These are phyloP conservation scores for Columba janthina DNA, from an alignment of 2,113 vertebrate species.

Conservation along the genomic window DNA sequence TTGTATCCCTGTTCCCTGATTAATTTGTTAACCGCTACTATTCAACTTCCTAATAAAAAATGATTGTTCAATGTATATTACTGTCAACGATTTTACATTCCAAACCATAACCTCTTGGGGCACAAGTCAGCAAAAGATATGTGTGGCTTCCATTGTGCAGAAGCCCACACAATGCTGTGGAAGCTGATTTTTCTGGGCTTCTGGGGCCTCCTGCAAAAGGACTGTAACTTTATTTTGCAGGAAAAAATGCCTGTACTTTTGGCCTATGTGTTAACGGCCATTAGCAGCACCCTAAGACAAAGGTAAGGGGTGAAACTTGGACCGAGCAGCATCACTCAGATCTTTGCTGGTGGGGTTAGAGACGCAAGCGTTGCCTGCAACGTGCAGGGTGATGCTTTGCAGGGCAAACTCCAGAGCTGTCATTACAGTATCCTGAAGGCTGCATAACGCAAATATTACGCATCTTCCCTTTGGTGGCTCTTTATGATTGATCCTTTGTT, in stretches of 20 bases:
- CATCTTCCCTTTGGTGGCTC: neutral
- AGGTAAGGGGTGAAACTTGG: neutral
- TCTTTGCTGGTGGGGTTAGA: neutral
- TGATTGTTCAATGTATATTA: slow-evolving; percentile 23
- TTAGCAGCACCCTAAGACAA: neutral
- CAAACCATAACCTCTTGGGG: slow-evolving; percentile 28
- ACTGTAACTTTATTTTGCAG: neutral
- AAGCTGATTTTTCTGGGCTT: neutral
- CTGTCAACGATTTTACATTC: slow-evolving; percentile 42
- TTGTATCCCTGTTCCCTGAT: neutral
- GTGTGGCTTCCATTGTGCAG: neutral
- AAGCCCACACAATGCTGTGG: neutral
- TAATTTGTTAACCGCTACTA: slow-evolving; percentile 27
- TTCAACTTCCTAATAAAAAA: slow-evolving; percentile 46
- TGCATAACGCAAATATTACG: neutral
- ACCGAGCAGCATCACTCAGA: neutral
- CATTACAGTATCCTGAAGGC: neutral
- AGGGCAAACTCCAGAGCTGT: neutral
- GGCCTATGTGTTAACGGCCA: neutral
- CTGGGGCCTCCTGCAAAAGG: neutral
- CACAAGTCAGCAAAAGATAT: slow-evolving; percentile 24
- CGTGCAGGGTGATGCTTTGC: neutral
- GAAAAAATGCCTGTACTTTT: neutral
- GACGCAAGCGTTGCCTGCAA: accelerated
- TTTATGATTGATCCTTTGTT: neutral